Evolutionary conservation across 2,113 vertebrate genomes (phyloP).

Genomic region (Osmerus eperlanus): DNA sequence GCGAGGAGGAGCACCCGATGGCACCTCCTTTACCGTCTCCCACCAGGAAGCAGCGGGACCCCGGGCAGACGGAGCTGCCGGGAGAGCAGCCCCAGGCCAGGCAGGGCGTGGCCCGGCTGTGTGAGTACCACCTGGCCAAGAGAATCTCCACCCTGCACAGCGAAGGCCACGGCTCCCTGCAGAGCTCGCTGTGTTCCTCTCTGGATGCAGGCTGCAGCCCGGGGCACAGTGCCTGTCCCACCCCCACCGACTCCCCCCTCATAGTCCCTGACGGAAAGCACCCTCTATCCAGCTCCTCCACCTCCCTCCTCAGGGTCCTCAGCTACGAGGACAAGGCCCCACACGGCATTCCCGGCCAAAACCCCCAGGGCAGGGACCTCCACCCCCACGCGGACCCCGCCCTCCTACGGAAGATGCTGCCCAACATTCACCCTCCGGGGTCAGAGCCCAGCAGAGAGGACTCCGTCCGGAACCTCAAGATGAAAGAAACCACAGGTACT

Average conservation of each 20-base stretch:
- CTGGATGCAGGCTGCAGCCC: constrained; percentile 89
- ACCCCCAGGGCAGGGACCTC: constrained; percentile 77
- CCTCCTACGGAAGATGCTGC: constrained; percentile 84
- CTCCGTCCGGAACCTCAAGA: constrained; percentile 83
- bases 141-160: constrained; percentile 89
- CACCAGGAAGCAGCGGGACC: constrained; percentile 73
- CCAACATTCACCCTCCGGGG: constrained; percentile 80
- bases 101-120: constrained; percentile 81
- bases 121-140: constrained; percentile 92
- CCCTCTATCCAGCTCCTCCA: constrained; percentile 79
- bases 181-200: constrained; percentile 90
- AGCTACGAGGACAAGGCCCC: constrained; percentile 79
- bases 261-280: constrained; percentile 78
- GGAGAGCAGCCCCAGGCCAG: constrained; percentile 75
- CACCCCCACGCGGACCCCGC: constrained; percentile 84
- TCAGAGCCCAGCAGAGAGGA: constrained; percentile 81
- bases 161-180: constrained; percentile 86
- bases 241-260: constrained; percentile 84
- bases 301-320: constrained; percentile 72
- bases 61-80: constrained; percentile 63
- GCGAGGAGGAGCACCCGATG: constrained; percentile 77
- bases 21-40: constrained; percentile 78
- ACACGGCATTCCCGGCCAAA: constrained; percentile 72
- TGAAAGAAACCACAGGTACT: constrained; percentile 91
- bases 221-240: constrained; percentile 82